Evolutionary conservation across 2,888 invertebrate genomes (phyloP).

Genomic region (Melinopterus prodromus): DNA sequence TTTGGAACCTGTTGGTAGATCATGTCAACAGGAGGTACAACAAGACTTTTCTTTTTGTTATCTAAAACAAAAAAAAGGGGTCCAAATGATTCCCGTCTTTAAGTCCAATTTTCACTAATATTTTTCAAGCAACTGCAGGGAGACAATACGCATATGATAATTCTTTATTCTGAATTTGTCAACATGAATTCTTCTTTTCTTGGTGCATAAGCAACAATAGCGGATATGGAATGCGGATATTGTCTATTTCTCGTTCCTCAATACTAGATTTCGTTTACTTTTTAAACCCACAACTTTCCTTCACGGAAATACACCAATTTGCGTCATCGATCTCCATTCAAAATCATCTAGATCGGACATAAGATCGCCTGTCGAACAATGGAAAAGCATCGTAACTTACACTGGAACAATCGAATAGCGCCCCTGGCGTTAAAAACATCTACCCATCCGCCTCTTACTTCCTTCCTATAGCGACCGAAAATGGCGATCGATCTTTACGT

Average conservation of each 20-base stretch:
- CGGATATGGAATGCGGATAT: background rate
- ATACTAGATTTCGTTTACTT: background rate
- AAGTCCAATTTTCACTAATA: too few species aligned
- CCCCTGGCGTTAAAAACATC: background rate
- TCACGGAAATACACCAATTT: background rate
- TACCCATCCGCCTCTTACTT: slow-evolving; percentile 4
- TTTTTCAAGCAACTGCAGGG: too few species aligned
- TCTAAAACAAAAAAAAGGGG: too few species aligned
- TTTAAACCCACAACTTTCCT: background rate
- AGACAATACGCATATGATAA: too few species aligned
- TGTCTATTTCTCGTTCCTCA: background rate
- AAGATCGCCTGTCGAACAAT: background rate
- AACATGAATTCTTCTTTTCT: too few species aligned
- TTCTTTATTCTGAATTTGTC: too few species aligned
- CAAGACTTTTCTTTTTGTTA: too few species aligned
- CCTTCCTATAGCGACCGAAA: background rate
- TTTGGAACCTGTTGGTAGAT: too few species aligned
- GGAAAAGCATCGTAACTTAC: background rate
- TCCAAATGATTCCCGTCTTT: too few species aligned
- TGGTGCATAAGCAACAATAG: background rate
- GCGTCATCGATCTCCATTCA: background rate
- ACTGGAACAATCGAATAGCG: background rate
- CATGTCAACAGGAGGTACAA: too few species aligned
- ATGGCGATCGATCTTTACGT: background rate
- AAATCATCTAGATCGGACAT: background rate